Percentiles rank a stretch among this genome's conserved stretches.
phyloP scores from a whole-genome alignment of 1,140 invertebrate genomes.

The Temnothorax curvispinosus region DNA sequence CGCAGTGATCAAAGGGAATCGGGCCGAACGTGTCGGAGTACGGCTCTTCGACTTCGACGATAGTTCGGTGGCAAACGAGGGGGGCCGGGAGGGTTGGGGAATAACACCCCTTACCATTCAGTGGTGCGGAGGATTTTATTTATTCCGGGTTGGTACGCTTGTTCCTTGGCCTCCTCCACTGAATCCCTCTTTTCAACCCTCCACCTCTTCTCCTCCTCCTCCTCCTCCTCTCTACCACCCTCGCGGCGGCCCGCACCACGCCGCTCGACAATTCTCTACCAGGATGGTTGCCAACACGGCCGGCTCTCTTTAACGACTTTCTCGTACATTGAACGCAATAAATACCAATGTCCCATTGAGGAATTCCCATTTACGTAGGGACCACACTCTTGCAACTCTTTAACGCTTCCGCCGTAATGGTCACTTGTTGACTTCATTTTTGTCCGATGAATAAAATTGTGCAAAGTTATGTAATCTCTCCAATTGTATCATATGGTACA shows the following conservation, averaged over 20 bases:
- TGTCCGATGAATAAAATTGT: not conserved
- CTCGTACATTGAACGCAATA: conserved; percentile 74
- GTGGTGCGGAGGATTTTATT: conserved; percentile 76
- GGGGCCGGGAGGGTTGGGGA: conserved; percentile 39
- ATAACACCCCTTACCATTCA: conserved; percentile 69
- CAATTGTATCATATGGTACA: not conserved
- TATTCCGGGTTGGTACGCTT: conserved; percentile 80
- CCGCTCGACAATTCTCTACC: conserved; percentile 73
- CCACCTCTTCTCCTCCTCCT: conserved; percentile 29
- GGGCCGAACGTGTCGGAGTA: conserved; percentile 66
- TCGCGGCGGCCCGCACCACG: conserved; percentile 52
- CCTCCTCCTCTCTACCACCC: conserved; percentile 17
- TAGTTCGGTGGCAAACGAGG: conserved; percentile 63
- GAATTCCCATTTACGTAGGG: conserved; percentile 67
- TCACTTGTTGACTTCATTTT: conserved; percentile 19
- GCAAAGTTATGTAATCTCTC: not conserved
- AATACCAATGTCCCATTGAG: conserved; percentile 74
- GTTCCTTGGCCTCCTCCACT: conserved; percentile 75
- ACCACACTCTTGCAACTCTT: conserved; percentile 37
- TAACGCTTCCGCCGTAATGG: not conserved
- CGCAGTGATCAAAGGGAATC: conserved; percentile 75
- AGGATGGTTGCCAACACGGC: conserved; percentile 75
- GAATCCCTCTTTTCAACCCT: conserved; percentile 77
- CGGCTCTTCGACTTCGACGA: conserved; percentile 66
- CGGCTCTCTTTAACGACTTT: conserved; percentile 76